These are phyloP conservation scores for Orbicella faveolata DNA, from an alignment of 64 coral and sea anemone genomes.

Conservation along the genomic window DNA sequence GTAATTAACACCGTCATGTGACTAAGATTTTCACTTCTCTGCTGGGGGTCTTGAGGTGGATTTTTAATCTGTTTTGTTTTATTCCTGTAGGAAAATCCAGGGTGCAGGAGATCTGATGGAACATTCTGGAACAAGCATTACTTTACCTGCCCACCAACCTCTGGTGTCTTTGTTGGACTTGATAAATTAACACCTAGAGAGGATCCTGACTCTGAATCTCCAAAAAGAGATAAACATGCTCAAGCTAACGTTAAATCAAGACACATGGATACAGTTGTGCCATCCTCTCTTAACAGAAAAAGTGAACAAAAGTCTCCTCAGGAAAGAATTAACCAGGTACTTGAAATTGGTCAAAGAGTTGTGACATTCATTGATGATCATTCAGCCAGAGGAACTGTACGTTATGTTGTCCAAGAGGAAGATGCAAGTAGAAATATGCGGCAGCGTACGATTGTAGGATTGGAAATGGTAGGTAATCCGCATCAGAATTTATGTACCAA, in stretches of 20 bases:
- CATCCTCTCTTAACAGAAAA: background rate
- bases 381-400: conserved; percentile 26
- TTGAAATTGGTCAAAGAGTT: conserved; percentile 53
- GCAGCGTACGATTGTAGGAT: conserved; percentile 40
- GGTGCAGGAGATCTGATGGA: conserved; percentile 63
- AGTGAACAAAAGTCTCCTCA: background rate
- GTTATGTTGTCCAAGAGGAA: conserved; percentile 17
- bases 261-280: background rate
- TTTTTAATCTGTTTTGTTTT: background rate
- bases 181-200: background rate
- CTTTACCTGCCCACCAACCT: conserved; percentile 48
- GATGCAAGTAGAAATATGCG: background rate
- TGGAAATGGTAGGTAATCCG: background rate
- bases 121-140: conserved; percentile 57
- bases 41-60: too few relatives aligned
- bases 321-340: background rate
- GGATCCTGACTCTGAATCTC: background rate
- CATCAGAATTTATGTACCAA: too few relatives aligned
- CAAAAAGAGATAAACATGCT: background rate
- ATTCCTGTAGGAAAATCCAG: conserved; percentile 31
- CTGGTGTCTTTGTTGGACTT: conserved; percentile 8
- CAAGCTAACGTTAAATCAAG: background rate
- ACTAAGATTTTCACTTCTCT: too few relatives aligned
- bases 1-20: too few relatives aligned
- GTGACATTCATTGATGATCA: background rate